These are phyloP conservation scores for Pristionchus mayeri DNA, from an alignment of 2,888 invertebrate species.

Conservation along the genomic window DNA sequence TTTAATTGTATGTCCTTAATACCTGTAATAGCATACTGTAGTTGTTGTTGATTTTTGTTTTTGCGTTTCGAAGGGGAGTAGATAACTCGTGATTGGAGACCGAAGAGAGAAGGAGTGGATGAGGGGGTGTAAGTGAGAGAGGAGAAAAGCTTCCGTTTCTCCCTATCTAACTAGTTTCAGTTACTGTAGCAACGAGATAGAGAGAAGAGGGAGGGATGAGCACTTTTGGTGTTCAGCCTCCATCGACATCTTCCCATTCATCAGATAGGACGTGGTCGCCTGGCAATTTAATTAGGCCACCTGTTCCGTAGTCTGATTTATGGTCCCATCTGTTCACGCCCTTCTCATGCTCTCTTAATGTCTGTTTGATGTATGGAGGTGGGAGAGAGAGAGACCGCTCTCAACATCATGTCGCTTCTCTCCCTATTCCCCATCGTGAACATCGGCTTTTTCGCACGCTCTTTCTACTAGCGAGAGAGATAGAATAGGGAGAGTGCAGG, in stretches of 20 bases:
- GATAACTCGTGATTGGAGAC: no score
- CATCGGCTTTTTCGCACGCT: background rate
- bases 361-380: slow-evolving; percentile 34
- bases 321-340: background rate
- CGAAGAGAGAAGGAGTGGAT: background rate
- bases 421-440: background rate
- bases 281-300: no score
- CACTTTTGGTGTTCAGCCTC: background rate
- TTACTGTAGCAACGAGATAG: slow-evolving; percentile 11
- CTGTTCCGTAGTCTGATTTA: background rate
- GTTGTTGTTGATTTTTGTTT: slow-evolving; percentile 31
- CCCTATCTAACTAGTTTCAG: slow-evolving; percentile 21
- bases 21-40: background rate
- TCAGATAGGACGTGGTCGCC: no score
- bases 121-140: background rate
- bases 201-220: background rate
- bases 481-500: slow-evolving; percentile 1
- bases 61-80: background rate
- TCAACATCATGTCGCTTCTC: background rate
- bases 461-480: background rate
- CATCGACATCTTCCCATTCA: slow-evolving; percentile 6
- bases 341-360: background rate
- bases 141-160: slow-evolving; percentile 6
- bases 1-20: background rate
- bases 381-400: background rate